Percentiles rank a stretch among this genome's conserved stretches.
Evolutionary conservation across 2,888 invertebrate genomes (phyloP).

Genomic region (Macrosoma leucophasiata): DNA sequence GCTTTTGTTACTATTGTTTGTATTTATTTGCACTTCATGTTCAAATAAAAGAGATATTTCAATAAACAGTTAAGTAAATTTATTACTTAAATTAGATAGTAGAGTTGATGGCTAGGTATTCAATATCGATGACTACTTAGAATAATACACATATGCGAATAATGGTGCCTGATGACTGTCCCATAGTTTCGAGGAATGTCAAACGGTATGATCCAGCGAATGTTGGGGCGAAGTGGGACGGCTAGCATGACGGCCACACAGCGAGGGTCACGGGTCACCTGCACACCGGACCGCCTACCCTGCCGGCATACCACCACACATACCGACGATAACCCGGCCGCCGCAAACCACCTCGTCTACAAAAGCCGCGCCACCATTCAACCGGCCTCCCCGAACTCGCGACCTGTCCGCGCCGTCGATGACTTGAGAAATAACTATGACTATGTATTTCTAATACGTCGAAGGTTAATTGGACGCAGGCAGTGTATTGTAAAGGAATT

Average conservation of each 20-base stretch:
- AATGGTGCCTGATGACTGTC: too few relatives aligned
- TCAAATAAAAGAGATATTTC: too few relatives aligned
- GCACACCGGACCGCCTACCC: slow-evolving; percentile 55
- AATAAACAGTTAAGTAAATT: too few relatives aligned
- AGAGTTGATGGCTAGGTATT: too few relatives aligned
- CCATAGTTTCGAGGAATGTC: too few relatives aligned
- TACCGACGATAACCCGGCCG: slow-evolving; percentile 33
- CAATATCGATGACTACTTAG: too few relatives aligned
- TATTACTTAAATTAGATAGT: too few relatives aligned
- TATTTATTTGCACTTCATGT: too few relatives aligned
- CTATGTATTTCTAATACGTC: slow-evolving; percentile 62
- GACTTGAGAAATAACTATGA: slow-evolving; percentile 55
- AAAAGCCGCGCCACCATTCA: slow-evolving; percentile 18
- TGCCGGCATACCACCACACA: slow-evolving; percentile 43
- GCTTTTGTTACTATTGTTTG: too few relatives aligned
- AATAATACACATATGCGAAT: too few relatives aligned
- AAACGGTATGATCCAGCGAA: too few relatives aligned
- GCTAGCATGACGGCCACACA: slow-evolving; percentile 54
- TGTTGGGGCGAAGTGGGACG: too few relatives aligned
- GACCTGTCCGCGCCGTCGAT: slow-evolving; percentile 34
- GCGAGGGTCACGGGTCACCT: slow-evolving; percentile 59
- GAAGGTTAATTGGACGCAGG: slow-evolving; percentile 70
- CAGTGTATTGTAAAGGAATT: slow-evolving; percentile 63
- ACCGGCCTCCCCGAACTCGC: slow-evolving; percentile 22
- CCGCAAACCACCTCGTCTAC: slow-evolving; percentile 14